Percentiles rank a stretch among this genome's conserved stretches.
Evolutionary conservation across 2,797 vertebrate genomes (phyloP).

Genomic region (Poliocrania exsul): DNA sequence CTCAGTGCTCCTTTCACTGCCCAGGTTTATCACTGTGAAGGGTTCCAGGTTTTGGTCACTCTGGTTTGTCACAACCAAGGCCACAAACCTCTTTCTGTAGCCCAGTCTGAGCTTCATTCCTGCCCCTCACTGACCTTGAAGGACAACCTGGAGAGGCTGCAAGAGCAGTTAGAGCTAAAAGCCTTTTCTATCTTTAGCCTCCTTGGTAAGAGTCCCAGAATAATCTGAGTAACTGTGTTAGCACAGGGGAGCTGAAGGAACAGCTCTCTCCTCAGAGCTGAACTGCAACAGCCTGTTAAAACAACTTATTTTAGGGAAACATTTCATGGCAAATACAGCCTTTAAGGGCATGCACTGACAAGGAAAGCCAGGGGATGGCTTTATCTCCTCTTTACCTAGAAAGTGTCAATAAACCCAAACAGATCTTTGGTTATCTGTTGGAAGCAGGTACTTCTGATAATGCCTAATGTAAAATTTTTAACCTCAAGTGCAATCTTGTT

Average conservation of each 20-base stretch:
- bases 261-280: not conserved
- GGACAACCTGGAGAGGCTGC: not conserved
- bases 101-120: not conserved
- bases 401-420: not conserved
- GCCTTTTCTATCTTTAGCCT: constrained; percentile 54
- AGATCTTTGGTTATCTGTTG: not conserved
- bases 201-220: constrained; percentile 48
- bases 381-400: not conserved
- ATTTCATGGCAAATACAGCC: not conserved
- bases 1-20: not conserved
- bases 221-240: not conserved
- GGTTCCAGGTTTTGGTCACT: not conserved
- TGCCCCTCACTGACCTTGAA: not conserved
- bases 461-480: not conserved
- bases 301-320: not conserved
- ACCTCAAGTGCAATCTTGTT: not conserved
- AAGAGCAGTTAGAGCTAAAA: not conserved
- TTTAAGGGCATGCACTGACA: not conserved
- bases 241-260: not conserved
- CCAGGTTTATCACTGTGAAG: not conserved
- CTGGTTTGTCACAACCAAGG: not conserved
- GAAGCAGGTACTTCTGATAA: not conserved
- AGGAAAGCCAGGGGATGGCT: not conserved
- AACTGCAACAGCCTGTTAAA: not conserved
- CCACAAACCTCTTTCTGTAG: not conserved